Conservation (phyloP, 2,888 invertebrate genomes). For the Muscina levida region DNA sequence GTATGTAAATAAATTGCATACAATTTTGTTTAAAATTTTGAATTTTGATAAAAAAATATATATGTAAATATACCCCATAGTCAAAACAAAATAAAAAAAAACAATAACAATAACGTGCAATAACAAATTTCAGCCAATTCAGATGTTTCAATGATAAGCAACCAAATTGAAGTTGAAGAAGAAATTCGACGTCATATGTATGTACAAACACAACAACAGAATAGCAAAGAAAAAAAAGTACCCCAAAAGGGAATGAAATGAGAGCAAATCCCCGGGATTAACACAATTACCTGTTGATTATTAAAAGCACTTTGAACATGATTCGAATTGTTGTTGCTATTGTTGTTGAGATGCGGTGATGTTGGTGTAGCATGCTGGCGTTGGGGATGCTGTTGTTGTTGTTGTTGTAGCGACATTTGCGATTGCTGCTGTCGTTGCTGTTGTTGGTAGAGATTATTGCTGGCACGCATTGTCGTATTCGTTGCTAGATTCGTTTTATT, state of each 20-base stretch:
- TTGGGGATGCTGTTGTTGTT: conserved; percentile 45
- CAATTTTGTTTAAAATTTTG: too few species aligned
- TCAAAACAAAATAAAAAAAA: too few species aligned
- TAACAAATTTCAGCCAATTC: conserved; percentile 7
- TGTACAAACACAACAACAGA: conserved; percentile 9
- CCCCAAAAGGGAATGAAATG: background rate
- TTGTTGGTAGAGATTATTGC: conserved; percentile 51
- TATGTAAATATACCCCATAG: too few species aligned
- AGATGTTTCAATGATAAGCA: background rate
- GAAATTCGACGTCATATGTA: conserved; percentile 22
- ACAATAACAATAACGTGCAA: conserved; percentile 25
- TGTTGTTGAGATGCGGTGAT: conserved; percentile 60
- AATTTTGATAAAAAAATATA: too few species aligned
- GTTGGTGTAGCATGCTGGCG: conserved; percentile 43
- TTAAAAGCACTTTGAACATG: conserved; percentile 53
- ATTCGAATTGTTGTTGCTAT: conserved; percentile 46
- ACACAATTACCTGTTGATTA: conserved; percentile 67
- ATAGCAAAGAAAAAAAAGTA: background rate
- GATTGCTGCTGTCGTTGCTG: conserved; percentile 44
- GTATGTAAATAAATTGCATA: too few species aligned
- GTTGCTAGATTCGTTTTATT: conserved; percentile 45
- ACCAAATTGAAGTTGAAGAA: background rate
- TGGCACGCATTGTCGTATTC: conserved; percentile 62
- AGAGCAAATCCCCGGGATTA: conserved; percentile 16
- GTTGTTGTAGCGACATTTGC: conserved; percentile 60